Evolutionary conservation across 2,797 vertebrate genomes (phyloP), one percentile per base, ranked within the genome.

Genomic region (Odontamblyopus lacepedii): DNA sequence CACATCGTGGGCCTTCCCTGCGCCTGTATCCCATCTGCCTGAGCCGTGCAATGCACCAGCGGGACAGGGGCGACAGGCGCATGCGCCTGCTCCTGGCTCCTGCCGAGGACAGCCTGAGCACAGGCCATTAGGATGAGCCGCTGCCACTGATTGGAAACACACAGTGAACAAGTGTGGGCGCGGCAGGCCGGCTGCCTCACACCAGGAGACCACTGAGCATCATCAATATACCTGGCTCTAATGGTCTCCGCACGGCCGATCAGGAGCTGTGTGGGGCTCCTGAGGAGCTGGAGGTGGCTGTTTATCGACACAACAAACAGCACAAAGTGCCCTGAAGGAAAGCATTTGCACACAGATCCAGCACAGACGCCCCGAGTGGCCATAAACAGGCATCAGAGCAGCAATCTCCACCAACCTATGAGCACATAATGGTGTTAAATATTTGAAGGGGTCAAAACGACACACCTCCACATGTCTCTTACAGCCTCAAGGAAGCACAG

Each of bases 11-110:
- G 57, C 60, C 95, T 94, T 94, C 94, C 73, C 32, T 1, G 11
- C 62, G 84, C 83, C 93, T 95, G 95, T 94, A 94, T 95, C 96
- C 97, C 96, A 98, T 98, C 97, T 98, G 96, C 95, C 95, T 92
- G 60, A 16, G 75, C 77, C 63, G 92, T 92, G 90, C 95, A 98
- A 95, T 95, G 95, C 93, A 95, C 95, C 95, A 94, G 92, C 92
- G 95, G 96, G 94, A 95, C 92, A 92, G 94, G 94, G 95, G 69
- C 73, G 74, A 71, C 38, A 91, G 92, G 90, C 95, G 95, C 95
- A 95, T 95, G 95, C 93, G 92, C 93, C 9, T 23, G 5, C 4
- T 30, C 51, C 29, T 26, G 59, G 68, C 59, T 55, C 18, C 67
- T 67, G 67, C 72, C 81, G 59, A 74, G 71, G 71, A 82, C 85